These are phyloP conservation scores for Netelia virgata DNA, from an alignment of 2,888 invertebrate genomes.

Conservation along the genomic window DNA sequence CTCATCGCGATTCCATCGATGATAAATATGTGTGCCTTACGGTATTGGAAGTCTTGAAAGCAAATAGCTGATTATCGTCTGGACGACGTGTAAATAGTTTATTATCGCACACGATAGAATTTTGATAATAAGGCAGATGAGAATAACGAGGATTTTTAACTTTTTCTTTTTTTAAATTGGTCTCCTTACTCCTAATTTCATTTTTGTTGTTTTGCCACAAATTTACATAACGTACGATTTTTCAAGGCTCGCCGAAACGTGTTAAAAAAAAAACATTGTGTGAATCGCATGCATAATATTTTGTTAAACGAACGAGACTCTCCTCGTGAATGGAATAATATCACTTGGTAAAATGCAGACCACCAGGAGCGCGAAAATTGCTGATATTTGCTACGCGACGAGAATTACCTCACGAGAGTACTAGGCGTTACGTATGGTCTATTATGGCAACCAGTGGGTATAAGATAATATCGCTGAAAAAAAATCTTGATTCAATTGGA, in stretches of 20 bases:
- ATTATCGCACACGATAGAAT: not conserved
- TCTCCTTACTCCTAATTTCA: not conserved
- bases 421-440: not conserved
- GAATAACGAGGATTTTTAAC: not conserved
- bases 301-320: not conserved
- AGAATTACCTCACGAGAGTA: not conserved
- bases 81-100: not conserved
- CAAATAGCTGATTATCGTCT: not conserved
- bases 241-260: too few relatives aligned
- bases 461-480: not conserved
- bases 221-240: too few relatives aligned
- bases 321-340: not conserved
- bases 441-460: not conserved
- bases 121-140: not conserved
- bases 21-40: too few relatives aligned
- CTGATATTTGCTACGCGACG: not conserved
- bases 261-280: too few relatives aligned
- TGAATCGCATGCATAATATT: too few relatives aligned
- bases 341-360: not conserved
- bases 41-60: not conserved
- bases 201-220: too few relatives aligned
- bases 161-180: not conserved
- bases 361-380: constrained; percentile 5
- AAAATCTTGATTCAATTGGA: not conserved
- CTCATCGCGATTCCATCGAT: too few relatives aligned